Evolutionary conservation across 2,888 invertebrate species (phyloP).

Genomic region (Chrysotoxum bicinctum): DNA sequence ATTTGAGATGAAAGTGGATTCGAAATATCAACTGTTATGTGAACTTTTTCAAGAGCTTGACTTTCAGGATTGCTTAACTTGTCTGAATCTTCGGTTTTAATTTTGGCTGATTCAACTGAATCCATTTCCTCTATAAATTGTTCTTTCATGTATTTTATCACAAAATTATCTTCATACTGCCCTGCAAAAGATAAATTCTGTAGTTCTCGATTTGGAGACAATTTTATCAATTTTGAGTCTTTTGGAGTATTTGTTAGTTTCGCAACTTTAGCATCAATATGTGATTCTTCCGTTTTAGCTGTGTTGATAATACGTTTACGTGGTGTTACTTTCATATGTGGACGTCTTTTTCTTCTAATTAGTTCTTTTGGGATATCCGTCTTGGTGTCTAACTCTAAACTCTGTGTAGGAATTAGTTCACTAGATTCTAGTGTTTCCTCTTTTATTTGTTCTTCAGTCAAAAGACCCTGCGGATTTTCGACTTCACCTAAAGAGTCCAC

Average conservation of each 20-base stretch:
- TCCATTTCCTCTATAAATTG: slow-evolving; percentile 34
- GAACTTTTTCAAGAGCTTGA: slow-evolving; percentile 67
- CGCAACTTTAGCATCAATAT: slow-evolving; percentile 15
- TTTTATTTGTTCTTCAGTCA: slow-evolving; percentile 23
- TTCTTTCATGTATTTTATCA: slow-evolving; percentile 65
- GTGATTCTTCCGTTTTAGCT: not conserved
- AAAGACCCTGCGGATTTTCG: not conserved
- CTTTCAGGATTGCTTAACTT: slow-evolving; percentile 32
- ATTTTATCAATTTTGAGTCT: not conserved
- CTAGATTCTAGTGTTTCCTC: slow-evolving; percentile 29
- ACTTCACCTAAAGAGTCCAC: not conserved
- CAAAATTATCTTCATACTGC: slow-evolving; percentile 66
- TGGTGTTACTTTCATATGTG: slow-evolving; percentile 75
- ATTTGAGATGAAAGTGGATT: slow-evolving; percentile 74
- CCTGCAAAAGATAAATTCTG: slow-evolving; percentile 39
- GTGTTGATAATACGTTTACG: slow-evolving; percentile 72
- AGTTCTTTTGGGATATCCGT: slow-evolving; percentile 8
- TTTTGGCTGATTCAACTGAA: not conserved
- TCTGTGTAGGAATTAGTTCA: not conserved
- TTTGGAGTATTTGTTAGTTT: slow-evolving; percentile 8
- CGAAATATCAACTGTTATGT: slow-evolving; percentile 73
- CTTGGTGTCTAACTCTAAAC: not conserved
- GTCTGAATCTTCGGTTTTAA: not conserved
- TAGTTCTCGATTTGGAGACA: not conserved
- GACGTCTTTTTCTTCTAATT: slow-evolving; percentile 73